Conservation (phyloP, 2,797 vertebrate genomes). For the Pseudochirops corinnae region DNA sequence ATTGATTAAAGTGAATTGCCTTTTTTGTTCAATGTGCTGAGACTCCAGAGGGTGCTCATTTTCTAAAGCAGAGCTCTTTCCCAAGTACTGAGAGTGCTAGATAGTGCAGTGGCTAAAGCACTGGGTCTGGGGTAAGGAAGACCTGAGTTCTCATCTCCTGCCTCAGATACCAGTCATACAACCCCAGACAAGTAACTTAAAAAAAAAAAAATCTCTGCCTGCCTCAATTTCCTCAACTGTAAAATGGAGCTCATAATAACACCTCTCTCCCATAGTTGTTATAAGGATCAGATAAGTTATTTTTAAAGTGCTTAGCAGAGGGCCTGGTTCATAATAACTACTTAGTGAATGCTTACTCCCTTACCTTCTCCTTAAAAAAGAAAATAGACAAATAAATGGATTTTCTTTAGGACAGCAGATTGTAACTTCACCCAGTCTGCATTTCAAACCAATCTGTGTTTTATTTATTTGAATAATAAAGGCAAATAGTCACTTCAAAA, state of each 20-base stretch:
- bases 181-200: background rate
- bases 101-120: background rate
- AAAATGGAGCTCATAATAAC: background rate
- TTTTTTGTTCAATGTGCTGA: background rate
- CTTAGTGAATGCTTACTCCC: background rate
- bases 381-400: background rate
- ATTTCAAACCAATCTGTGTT: background rate
- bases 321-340: background rate
- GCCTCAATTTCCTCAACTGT: background rate
- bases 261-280: background rate
- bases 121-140: background rate
- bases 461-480: background rate
- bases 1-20: background rate
- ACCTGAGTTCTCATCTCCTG: background rate
- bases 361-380: background rate
- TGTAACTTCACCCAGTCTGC: conserved; percentile 4
- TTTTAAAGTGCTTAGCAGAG: background rate
- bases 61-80: conserved; percentile 10
- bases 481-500: background rate
- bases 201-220: background rate
- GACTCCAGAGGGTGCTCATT: background rate
- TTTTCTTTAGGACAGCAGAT: conserved; percentile 19
- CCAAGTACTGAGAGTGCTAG: background rate
- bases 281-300: background rate
- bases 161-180: background rate